These are phyloP conservation scores for Varecia variegata DNA, from an alignment of 2,797 vertebrate genomes.

Conservation along the genomic window DNA sequence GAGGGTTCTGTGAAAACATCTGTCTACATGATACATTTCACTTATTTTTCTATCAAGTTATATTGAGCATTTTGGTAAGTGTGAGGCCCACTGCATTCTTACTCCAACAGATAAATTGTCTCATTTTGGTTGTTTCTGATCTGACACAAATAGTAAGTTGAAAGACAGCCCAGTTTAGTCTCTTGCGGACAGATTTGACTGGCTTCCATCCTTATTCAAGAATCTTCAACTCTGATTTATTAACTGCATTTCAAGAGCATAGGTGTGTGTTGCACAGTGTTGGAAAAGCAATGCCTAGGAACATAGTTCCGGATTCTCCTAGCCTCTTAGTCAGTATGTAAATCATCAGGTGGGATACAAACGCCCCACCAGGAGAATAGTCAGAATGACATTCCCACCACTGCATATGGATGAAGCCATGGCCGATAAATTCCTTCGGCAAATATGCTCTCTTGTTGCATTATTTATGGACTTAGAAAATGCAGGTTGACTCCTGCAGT, in stretches of 20 bases:
- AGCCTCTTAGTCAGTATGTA: constrained; percentile 52
- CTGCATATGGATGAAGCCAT: constrained; percentile 69
- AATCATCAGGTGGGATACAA: constrained; percentile 57
- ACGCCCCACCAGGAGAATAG: constrained; percentile 51
- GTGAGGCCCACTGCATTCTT: neutral
- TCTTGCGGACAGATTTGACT: neutral
- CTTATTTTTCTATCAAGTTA: constrained; percentile 23
- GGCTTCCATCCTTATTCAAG: neutral
- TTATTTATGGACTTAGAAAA: constrained; percentile 75
- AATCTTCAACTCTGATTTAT: constrained; percentile 57
- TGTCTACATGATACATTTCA: neutral
- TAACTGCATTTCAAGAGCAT: constrained; percentile 29
- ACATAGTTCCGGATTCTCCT: neutral
- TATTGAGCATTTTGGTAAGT: neutral
- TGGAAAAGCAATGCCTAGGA: constrained; percentile 4
- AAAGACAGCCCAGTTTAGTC: neutral
- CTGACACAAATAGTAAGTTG: constrained; percentile 38
- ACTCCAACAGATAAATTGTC: neutral
- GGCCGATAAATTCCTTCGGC: constrained; percentile 54
- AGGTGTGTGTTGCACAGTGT: neutral
- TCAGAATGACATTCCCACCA: neutral
- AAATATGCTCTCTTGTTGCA: constrained; percentile 46
- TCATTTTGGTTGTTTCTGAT: constrained; percentile 44
- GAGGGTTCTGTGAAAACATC: neutral
- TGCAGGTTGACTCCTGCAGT: constrained; percentile 51